phyloP scores from a whole-genome alignment of 2,888 invertebrate genomes.

The Melanophora roralis region DNA sequence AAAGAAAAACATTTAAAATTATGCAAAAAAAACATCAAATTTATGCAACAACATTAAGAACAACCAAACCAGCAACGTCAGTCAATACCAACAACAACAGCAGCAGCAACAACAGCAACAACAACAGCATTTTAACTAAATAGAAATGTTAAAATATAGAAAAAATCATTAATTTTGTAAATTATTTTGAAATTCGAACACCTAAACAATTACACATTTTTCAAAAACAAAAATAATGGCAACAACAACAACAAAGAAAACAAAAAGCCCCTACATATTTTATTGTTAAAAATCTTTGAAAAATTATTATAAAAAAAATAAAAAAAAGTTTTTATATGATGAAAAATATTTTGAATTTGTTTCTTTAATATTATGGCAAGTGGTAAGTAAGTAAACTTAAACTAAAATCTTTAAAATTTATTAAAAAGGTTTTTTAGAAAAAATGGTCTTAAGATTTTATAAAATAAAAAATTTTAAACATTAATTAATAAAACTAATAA shows the following conservation, averaged over 20 bases:
- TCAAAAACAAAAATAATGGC: conserved; percentile 38
- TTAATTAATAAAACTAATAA: too few species aligned
- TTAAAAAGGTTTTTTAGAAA: too few species aligned
- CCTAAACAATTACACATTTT: conserved; percentile 39
- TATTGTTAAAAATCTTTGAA: conserved; percentile 61
- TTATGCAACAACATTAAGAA: too few species aligned
- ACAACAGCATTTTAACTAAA: conserved; percentile 25
- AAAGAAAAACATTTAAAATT: conserved; percentile 44
- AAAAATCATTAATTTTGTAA: conserved; percentile 37
- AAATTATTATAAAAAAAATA: conserved; percentile 59
- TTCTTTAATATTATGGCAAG: not conserved
- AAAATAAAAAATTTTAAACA: too few species aligned
- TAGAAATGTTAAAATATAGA: conserved; percentile 13
- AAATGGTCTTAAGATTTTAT: too few species aligned
- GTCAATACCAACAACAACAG: conserved; percentile 37
- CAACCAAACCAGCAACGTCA: conserved; percentile 40
- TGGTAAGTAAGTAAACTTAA: too few species aligned
- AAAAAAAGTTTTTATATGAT: conserved; percentile 63
- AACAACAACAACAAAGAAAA: conserved; percentile 39
- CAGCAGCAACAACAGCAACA: conserved; percentile 35
- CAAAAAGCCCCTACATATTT: conserved; percentile 57
- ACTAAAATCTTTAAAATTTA: too few species aligned
- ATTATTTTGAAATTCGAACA: conserved; percentile 51
- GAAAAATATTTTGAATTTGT: conserved; percentile 25
- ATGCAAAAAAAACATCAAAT: conserved; percentile 40